Evolutionary conservation across 92 coral and sea anemone genomes (phyloP).

Genomic region (Zoanthus sansibaricus): DNA sequence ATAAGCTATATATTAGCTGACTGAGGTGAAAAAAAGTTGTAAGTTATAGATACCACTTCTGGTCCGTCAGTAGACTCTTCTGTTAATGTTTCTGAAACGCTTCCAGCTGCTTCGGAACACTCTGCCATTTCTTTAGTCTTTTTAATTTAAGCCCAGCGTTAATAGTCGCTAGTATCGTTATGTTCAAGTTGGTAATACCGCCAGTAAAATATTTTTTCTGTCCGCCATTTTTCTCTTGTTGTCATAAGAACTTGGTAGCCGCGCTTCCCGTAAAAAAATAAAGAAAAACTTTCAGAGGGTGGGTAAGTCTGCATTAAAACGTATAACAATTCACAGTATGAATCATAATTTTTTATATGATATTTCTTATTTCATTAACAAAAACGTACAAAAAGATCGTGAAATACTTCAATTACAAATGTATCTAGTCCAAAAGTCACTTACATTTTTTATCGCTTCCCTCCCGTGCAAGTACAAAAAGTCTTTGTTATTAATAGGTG

Average conservation of each 20-base stretch:
- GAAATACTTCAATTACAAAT: too few species aligned
- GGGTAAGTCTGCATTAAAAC: not conserved
- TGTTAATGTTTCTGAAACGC: slow-evolving; percentile 74
- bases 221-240: not conserved
- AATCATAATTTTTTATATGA: too few species aligned
- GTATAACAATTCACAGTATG: not conserved
- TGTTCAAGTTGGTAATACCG: not conserved
- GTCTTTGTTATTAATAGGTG: too few species aligned
- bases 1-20: too few species aligned
- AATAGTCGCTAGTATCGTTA: not conserved
- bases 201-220: not conserved
- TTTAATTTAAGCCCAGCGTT: not conserved
- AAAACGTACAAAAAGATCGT: too few species aligned
- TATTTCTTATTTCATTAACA: not conserved
- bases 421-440: too few species aligned
- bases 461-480: too few species aligned
- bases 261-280: too few species aligned
- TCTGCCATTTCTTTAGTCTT: slow-evolving; percentile 67
- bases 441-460: too few species aligned
- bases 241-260: slow-evolving; percentile 24
- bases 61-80: slow-evolving; percentile 79
- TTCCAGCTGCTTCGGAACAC: slow-evolving; percentile 55
- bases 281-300: not conserved
- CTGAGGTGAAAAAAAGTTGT: too few species aligned
- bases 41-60: slow-evolving; percentile 4